These are phyloP conservation scores for Caenorhabditis sp. DNA, from an alignment of 2,888 invertebrate species.

Conservation along the genomic window DNA sequence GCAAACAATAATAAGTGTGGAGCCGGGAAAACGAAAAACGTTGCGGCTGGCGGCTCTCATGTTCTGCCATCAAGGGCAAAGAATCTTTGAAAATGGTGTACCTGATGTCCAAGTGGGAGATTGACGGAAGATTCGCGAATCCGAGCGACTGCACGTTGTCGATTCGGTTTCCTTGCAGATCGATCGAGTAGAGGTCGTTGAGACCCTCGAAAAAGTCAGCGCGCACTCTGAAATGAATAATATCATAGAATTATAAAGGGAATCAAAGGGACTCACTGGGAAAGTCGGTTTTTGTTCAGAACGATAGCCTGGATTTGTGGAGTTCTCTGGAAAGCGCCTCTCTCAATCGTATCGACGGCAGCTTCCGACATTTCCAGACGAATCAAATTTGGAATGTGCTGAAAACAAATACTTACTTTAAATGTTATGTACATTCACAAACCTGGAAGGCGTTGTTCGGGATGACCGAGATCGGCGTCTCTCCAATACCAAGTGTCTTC, in stretches of 20 bases:
- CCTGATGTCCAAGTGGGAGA: slow-evolving; percentile 79
- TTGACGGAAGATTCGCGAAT: slow-evolving; percentile 77
- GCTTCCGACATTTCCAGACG: slow-evolving; percentile 79
- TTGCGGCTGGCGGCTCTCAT: slow-evolving; percentile 4
- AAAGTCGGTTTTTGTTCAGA: slow-evolving; percentile 78
- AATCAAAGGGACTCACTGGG: slow-evolving; percentile 66
- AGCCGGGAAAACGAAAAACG: slow-evolving; percentile 14
- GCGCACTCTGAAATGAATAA: slow-evolving; percentile 72
- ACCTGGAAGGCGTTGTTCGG: slow-evolving; percentile 78
- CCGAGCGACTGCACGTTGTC: slow-evolving; percentile 75
- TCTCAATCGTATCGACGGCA: slow-evolving; percentile 78
- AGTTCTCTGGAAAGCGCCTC: slow-evolving; percentile 78
- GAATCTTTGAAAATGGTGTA: slow-evolving; percentile 16
- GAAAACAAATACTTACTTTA: background rate
- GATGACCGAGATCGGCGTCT: slow-evolving; percentile 78
- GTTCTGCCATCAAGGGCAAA: slow-evolving; percentile 10
- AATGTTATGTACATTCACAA: background rate
- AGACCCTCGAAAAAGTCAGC: slow-evolving; percentile 78
- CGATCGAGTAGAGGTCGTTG: slow-evolving; percentile 77
- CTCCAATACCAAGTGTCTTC: slow-evolving; percentile 78
- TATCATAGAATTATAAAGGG: slow-evolving; percentile 7
- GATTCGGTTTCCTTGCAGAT: slow-evolving; percentile 78
- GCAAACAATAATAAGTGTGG: slow-evolving; percentile 43
- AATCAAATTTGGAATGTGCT: slow-evolving; percentile 77
- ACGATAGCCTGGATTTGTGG: slow-evolving; percentile 78